phyloP scores from a whole-genome alignment of 2,113 vertebrate species.

The Hyperopisus bebe region DNA sequence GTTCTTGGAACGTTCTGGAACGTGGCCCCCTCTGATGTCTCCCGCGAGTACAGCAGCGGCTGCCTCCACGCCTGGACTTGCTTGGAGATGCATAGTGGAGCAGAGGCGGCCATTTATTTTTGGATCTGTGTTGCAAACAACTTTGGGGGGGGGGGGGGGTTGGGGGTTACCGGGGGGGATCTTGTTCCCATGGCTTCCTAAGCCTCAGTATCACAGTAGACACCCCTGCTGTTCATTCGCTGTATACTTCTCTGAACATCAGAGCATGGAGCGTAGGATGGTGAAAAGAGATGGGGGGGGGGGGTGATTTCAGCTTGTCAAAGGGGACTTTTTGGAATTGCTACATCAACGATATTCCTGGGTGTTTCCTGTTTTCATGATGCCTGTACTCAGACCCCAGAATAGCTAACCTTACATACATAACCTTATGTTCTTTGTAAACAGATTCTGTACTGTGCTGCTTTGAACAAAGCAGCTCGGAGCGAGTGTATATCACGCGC shows the following conservation, averaged over 20 bases:
- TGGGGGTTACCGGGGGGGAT: neutral
- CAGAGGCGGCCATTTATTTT: conserved; percentile 60
- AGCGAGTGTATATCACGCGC: neutral
- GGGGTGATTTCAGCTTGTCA: neutral
- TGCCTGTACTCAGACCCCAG: neutral
- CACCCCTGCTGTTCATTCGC: neutral
- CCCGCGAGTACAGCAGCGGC: conserved; percentile 50
- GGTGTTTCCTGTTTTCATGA: neutral
- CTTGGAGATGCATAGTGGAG: conserved; percentile 56
- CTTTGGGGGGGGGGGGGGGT: conserved; percentile 27
- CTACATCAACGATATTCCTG: neutral
- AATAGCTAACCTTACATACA: neutral
- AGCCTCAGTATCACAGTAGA: conserved; percentile 5
- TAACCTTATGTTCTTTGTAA: neutral
- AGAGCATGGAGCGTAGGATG: neutral
- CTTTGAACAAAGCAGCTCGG: neutral
- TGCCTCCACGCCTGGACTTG: conserved; percentile 56
- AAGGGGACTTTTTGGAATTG: neutral
- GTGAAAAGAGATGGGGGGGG: neutral
- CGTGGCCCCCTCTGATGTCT: conserved; percentile 30
- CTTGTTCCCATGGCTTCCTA: conserved; percentile 23
- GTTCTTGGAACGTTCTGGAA: conserved; percentile 45
- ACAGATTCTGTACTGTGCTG: neutral
- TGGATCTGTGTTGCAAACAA: conserved; percentile 35
- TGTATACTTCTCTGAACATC: neutral